Conservation (phyloP, 2,797 vertebrate species). For the Pseudotriccus pelzelni region DNA sequence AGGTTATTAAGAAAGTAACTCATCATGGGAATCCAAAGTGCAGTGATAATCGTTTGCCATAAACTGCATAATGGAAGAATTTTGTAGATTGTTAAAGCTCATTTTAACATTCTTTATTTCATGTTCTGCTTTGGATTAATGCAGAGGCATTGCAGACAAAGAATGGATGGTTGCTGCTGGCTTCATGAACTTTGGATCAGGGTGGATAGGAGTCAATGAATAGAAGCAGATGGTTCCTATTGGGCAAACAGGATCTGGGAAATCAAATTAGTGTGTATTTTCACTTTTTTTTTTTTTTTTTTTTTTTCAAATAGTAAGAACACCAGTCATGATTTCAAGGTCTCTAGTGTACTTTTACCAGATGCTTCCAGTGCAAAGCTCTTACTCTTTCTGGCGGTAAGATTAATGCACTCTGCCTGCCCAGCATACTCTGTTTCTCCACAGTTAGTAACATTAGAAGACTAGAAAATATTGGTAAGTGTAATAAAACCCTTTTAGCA, state of each 20-base stretch:
- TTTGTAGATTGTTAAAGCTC: conserved; percentile 18
- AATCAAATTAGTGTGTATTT: background rate
- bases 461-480: background rate
- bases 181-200: background rate
- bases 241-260: background rate
- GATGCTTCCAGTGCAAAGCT: background rate
- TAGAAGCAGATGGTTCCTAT: conserved; percentile 32
- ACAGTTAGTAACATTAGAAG: background rate
- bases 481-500: background rate
- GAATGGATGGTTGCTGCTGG: background rate
- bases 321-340: background rate
- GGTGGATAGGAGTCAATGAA: background rate
- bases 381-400: background rate
- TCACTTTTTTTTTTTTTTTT: background rate
- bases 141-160: background rate
- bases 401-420: background rate
- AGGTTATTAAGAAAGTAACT: conserved; percentile 32
- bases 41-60: background rate
- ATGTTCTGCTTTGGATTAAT: background rate
- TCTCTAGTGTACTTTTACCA: background rate
- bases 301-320: background rate
- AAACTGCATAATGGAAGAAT: background rate
- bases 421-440: background rate
- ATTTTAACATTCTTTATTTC: background rate
- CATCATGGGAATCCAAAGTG: background rate